A percentile compares a stretch with the other conserved stretches of the same genome.
These are phyloP conservation scores for Zootoca vivipara DNA, from an alignment of 2,113 vertebrate species.

Conservation along the genomic window DNA sequence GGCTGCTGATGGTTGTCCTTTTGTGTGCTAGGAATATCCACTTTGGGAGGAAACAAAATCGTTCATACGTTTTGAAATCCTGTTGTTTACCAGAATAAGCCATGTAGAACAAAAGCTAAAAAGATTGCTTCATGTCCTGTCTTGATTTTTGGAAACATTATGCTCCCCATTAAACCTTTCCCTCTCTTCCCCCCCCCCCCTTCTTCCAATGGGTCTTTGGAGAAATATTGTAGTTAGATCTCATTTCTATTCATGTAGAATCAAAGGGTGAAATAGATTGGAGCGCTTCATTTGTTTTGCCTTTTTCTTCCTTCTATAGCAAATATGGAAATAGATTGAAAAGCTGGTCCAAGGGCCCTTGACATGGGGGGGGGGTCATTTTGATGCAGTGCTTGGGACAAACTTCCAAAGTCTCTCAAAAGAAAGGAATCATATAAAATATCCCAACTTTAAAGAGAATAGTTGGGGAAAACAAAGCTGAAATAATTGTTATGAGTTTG, in stretches of 20 bases:
- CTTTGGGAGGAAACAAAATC: not conserved
- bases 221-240: not conserved
- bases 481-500: not conserved
- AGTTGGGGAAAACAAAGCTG: not conserved
- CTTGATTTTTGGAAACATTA: not conserved
- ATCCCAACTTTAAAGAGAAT: conserved; percentile 14
- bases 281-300: not conserved
- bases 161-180: not conserved
- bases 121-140: not conserved
- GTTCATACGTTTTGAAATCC: not conserved
- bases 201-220: not conserved
- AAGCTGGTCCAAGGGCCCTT: not conserved
- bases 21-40: not conserved
- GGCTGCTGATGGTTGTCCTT: not conserved
- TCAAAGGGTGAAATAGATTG: not conserved
- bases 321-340: not conserved
- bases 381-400: not conserved
- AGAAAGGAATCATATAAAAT: not conserved
- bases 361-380: not conserved
- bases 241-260: conserved; percentile 10
- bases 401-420: not conserved
- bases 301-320: not conserved
- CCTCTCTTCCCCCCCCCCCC: no score
- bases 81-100: not conserved
- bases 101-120: not conserved